phyloP scores from a whole-genome alignment of 2,888 invertebrate genomes.

The Dasypolia templi region DNA sequence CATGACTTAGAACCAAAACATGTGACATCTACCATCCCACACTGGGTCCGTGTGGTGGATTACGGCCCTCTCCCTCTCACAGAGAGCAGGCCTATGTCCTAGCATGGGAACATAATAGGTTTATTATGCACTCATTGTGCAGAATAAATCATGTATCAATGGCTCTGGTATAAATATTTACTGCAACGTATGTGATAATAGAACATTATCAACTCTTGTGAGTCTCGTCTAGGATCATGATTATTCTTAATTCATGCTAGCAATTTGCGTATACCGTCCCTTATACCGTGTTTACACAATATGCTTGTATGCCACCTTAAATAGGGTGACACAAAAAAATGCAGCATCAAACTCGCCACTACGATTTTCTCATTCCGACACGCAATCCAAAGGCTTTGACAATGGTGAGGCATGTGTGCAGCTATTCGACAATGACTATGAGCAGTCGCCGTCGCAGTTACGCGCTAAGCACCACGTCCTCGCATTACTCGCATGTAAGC shows the following conservation, averaged over 20 bases:
- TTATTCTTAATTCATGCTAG: not conserved
- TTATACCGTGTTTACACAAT: not conserved
- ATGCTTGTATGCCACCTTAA: not conserved
- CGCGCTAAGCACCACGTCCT: constrained; percentile 29
- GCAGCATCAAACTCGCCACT: not conserved
- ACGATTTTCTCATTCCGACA: constrained; percentile 5
- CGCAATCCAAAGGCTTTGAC: constrained; percentile 30
- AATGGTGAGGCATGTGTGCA: constrained; percentile 36
- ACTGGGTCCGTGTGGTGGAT: too few species aligned
- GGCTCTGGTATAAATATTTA: too few species aligned
- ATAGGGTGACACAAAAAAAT: constrained; percentile 4
- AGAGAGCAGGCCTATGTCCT: too few species aligned
- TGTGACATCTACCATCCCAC: too few species aligned
- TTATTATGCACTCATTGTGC: too few species aligned
- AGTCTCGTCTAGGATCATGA: not conserved
- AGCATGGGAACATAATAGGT: too few species aligned
- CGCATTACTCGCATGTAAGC: constrained; percentile 40
- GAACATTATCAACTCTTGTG: not conserved
- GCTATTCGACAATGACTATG: constrained; percentile 30
- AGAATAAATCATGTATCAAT: too few species aligned
- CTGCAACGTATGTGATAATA: too few species aligned
- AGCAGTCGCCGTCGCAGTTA: constrained; percentile 10
- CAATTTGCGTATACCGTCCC: not conserved
- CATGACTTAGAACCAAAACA: too few species aligned
- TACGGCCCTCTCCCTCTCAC: too few species aligned